phyloP scores from a whole-genome alignment of 2,888 invertebrate genomes.

The Eupithecia abbreviata region DNA sequence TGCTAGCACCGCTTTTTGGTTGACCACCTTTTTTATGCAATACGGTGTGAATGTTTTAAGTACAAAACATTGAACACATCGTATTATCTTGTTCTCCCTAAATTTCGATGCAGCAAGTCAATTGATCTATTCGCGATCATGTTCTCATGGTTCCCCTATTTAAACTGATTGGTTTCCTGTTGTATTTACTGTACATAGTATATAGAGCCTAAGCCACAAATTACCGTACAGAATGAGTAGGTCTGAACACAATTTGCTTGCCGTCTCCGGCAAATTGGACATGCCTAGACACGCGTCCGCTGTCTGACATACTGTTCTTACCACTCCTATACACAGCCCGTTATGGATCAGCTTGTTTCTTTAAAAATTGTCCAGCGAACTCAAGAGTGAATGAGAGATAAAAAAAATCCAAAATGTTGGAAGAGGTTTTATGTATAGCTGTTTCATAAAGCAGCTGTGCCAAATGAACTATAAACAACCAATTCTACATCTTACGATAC shows the following conservation, averaged over 20 bases:
- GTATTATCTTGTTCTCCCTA: not conserved
- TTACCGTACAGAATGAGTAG: not conserved
- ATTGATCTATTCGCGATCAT: not conserved
- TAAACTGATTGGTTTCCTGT: not conserved
- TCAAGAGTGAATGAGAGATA: not conserved
- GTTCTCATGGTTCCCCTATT: not conserved
- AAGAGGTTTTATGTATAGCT: not conserved
- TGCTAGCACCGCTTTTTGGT: no score
- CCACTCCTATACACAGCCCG: constrained; percentile 8
- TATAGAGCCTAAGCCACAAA: not conserved
- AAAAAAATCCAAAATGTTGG: not conserved
- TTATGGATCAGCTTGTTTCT: not conserved
- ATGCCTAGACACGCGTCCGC: constrained; percentile 18
- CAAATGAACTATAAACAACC: not conserved
- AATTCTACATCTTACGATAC: not conserved
- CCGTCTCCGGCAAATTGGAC: constrained; percentile 34
- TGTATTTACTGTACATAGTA: not conserved
- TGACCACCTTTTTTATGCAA: no score
- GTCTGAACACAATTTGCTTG: constrained; percentile 27
- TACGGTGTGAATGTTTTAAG: no score
- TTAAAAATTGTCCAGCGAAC: not conserved
- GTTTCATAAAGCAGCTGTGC: not conserved
- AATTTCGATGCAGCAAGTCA: not conserved
- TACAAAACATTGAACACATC: no score
- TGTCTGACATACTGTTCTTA: constrained; percentile 10